phyloP scores from a whole-genome alignment of 2,888 invertebrate genomes.

The Venustoraphidia nigricollis region DNA sequence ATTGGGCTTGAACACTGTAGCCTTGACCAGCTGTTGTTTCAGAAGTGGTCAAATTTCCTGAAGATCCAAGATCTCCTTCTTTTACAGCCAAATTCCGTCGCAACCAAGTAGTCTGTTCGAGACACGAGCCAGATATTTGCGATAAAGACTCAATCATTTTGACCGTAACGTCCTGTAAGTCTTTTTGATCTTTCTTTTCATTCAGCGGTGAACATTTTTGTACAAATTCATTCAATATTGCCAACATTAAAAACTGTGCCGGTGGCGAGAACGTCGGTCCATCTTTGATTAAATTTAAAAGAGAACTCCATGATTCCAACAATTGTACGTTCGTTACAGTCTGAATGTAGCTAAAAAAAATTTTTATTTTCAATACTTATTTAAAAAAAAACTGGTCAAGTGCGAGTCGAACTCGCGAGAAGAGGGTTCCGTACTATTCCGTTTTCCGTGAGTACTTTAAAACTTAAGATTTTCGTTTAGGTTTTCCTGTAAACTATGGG shows the following conservation, averaged over 20 bases:
- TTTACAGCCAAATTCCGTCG: slow-evolving; percentile 66
- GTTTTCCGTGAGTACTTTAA: no score
- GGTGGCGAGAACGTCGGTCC: slow-evolving; percentile 55
- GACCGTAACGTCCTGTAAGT: slow-evolving; percentile 59
- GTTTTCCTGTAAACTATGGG: no score
- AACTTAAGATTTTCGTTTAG: no score
- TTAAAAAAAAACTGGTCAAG: no score
- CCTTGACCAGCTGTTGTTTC: slow-evolving; percentile 25
- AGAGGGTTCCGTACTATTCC: no score
- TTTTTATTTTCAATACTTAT: no score
- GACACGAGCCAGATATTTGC: slow-evolving; percentile 73
- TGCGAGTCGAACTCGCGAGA: no score
- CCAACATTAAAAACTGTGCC: slow-evolving; percentile 63
- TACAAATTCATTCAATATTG: slow-evolving; percentile 69
- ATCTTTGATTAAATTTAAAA: slow-evolving; percentile 60
- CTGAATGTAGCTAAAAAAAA: slow-evolving; percentile 37
- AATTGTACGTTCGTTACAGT: slow-evolving; percentile 52
- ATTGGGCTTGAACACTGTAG: slow-evolving; percentile 68
- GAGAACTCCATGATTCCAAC: slow-evolving; percentile 61
- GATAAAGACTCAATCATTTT: slow-evolving; percentile 68
- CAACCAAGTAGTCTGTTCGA: slow-evolving; percentile 83
- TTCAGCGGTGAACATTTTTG: slow-evolving; percentile 58
- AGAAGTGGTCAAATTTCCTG: slow-evolving; percentile 18
- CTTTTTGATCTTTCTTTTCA: slow-evolving; percentile 67
- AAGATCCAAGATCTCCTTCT: slow-evolving; percentile 36